Evolutionary conservation across 2,113 vertebrate genomes (phyloP), one percentile per base, ranked within the genome.

Genomic region (Sarotherodon lohbergeri): DNA sequence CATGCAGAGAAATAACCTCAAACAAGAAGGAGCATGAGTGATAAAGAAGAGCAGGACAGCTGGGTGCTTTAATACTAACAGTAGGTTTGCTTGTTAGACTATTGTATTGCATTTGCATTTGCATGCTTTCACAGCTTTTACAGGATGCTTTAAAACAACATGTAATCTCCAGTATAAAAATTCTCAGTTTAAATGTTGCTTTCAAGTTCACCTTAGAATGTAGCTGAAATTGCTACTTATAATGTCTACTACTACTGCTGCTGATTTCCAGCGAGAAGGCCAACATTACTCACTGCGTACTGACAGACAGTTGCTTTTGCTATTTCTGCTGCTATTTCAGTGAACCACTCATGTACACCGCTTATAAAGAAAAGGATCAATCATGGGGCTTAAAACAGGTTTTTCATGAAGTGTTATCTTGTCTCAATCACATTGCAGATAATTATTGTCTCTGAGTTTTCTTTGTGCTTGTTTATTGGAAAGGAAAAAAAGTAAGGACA

Each of bases 391-490:
- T 55, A 55, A 22, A 55, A 22, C 9, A 55, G 52, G n/a, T 55
- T 55, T 55, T 22, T 55, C n/a, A 0, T 22, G 9, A 55, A 54
- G 50, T 22, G 52, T 54, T 3, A 54, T 54, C 52, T 54, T 0
- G 5, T 54, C 52, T 22, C 19, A 54, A 22, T 54, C 9, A 22
- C 3, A n/a, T 34, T 34, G 3, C 34, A 34, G 34, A 34, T 54
- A 54, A 54, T 0, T 54, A 5, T 0, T 54, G 1, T 54, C 52
- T 2, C 52, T 0, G 52, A 54, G 52, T 54, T 54, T 54, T 11
- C 0, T 54, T 54, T 54, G 52, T 11, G 19, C 52, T 54, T 54
- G 52, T 0, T 54, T 54, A 54, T 11, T 1, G 52, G 0, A 54
- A 1, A 11, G 9, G 5, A n/a, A 54, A n/a, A 52, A 52, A 52